Base-by-base conservation (phyloP, 2,888 invertebrate species). In the Phasia obesa region DNA sequence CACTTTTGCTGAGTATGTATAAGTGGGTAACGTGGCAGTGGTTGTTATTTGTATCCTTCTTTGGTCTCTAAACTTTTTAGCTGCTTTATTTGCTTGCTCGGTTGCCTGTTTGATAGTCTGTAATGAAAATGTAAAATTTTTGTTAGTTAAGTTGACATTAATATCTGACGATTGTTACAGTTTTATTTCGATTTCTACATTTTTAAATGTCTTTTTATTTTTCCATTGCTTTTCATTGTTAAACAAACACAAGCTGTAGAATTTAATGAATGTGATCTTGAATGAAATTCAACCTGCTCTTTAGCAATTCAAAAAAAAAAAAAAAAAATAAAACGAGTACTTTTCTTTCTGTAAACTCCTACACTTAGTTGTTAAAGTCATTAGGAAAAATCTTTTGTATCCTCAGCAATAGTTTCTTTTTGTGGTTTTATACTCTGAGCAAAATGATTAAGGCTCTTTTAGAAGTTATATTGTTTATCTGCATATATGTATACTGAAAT, bases 81-180 rank as follows among this genome's bases (percentile, higher is more conserved):
- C 64, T 57, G 57, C n/a, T 60, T 74, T 79, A 69, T 51, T 60
- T 35, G 70, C 53, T 62, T 25, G 71, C 53, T 69, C 57, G n/a
- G n/a, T 62, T 27, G 49, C 70, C 67, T 71, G 83, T 55, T 64
- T 76, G 75, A 55, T 75, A 57, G 60, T 81, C 86, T 86, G 85
- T 70, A 87, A 86, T 84, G 73, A 85, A 70, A 85, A 85, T 79
- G 74, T 80, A 83, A 51, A 85, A 81, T 81, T 76, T 84, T 84
- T 85, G 84, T 86, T 74, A 86, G 84, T 86, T 84, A 82, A 84
- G 81, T 84, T 85, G 80, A 80, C 85, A 85, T 81, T 75, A 84
- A 78, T 80, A 73, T 82, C 78, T 70, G 60, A 79, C 53, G 44
- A 83, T 81, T 85, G 79, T 65, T 70, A 44, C n/a, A 70, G 53